Percentiles rank a stretch among this genome's conserved stretches.
These are phyloP conservation scores for Triplophysa rosa DNA, from an alignment of 2,113 vertebrate species.

Conservation along the genomic window DNA sequence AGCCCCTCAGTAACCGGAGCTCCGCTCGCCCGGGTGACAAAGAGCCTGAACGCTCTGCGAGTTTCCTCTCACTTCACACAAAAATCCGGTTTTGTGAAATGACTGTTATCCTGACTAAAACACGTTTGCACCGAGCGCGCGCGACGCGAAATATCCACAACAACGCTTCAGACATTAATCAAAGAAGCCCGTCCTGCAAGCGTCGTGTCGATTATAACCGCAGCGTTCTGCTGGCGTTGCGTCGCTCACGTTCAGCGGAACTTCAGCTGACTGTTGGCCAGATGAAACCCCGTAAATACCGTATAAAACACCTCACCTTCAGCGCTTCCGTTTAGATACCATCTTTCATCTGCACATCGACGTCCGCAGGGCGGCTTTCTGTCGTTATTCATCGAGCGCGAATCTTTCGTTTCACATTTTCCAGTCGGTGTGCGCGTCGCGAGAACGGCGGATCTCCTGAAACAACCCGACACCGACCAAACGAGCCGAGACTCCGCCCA, in stretches of 20 bases:
- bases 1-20: background rate
- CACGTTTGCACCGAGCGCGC: background rate
- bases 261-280: constrained; percentile 11
- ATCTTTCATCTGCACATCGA: background rate
- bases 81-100: no score
- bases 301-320: constrained; percentile 1
- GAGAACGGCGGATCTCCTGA: constrained; percentile 62
- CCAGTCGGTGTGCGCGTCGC: constrained; percentile 56
- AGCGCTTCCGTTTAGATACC: background rate
- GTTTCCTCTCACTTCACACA: background rate
- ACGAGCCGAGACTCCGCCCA: constrained; percentile 56
- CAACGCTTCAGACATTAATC: background rate
- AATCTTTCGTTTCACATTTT: constrained; percentile 34
- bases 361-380: constrained; percentile 28
- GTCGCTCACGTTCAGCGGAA: constrained; percentile 15
- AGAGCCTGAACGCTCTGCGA: constrained; percentile 4
- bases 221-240: constrained; percentile 21
- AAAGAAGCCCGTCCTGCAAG: background rate
- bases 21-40: constrained; percentile 29
- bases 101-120: background rate
- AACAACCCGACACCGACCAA: constrained; percentile 63
- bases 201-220: constrained; percentile 19
- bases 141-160: background rate
- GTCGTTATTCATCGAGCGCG: constrained; percentile 31
- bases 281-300: background rate